Evolutionary conservation across 2,888 invertebrate species (phyloP).

Genomic region (Neria commutata): DNA sequence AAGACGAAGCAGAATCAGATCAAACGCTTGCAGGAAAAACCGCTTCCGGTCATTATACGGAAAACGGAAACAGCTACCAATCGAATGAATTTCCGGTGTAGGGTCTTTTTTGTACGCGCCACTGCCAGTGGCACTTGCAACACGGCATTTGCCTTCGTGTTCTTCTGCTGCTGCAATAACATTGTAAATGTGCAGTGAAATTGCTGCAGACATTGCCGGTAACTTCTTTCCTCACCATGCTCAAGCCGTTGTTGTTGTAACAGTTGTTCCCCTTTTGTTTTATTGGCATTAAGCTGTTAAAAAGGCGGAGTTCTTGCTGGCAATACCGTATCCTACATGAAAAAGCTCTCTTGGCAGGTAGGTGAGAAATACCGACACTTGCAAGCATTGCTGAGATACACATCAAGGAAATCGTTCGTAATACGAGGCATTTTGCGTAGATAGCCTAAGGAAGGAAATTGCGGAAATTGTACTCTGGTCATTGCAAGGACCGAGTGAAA

Average conservation of each 20-base stretch:
- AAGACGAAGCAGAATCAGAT: constrained; percentile 24
- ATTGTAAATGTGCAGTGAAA: background rate
- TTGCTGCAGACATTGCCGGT: constrained; percentile 1
- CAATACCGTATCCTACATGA: constrained; percentile 10
- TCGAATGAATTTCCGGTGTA: constrained; percentile 59
- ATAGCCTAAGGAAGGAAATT: too few relatives aligned
- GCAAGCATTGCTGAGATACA: background rate
- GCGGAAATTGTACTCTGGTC: too few relatives aligned
- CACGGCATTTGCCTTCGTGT: constrained; percentile 16
- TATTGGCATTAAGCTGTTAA: constrained; percentile 32
- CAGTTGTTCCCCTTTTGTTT: constrained; percentile 6
- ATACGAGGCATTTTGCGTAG: too few relatives aligned
- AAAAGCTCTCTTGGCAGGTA: constrained; percentile 31
- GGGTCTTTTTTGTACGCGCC: constrained; percentile 23
- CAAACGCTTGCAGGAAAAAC: constrained; percentile 43
- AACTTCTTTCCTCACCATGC: constrained; percentile 15
- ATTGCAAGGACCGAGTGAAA: too few relatives aligned
- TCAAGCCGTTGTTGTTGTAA: constrained; percentile 7
- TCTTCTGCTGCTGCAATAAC: background rate
- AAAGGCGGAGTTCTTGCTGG: constrained; percentile 24
- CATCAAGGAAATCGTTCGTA: constrained; percentile 11
- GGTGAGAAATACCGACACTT: constrained; percentile 17
- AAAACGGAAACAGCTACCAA: constrained; percentile 62
- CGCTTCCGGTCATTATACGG: constrained; percentile 58
- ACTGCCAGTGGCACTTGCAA: constrained; percentile 30